These are phyloP conservation scores for Catharus ustulatus DNA, from an alignment of 2,797 vertebrate genomes.

Conservation along the genomic window DNA sequence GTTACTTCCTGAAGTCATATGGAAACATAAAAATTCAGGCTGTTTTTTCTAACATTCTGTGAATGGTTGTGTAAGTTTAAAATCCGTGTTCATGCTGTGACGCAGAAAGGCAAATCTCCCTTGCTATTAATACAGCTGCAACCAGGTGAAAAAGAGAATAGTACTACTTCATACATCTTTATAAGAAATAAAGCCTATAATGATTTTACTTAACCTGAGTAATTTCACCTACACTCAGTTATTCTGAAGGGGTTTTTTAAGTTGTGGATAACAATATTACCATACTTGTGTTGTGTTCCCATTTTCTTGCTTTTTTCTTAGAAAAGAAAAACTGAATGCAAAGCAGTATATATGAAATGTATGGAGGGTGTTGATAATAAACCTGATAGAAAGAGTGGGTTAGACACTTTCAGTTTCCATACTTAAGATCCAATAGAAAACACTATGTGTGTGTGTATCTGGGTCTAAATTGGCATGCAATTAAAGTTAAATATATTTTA, in stretches of 20 bases:
- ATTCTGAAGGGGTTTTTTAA: background rate
- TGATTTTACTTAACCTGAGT: background rate
- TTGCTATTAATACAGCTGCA: background rate
- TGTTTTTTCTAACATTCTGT: background rate
- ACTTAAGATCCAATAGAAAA: background rate
- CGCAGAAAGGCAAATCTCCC: background rate
- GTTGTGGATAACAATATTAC: background rate
- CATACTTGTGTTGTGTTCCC: background rate
- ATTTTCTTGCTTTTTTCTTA: background rate
- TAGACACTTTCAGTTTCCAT: background rate
- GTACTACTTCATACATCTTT: background rate
- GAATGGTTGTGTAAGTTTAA: background rate
- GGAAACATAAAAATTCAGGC: background rate
- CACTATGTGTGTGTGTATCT: background rate
- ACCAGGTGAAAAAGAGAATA: background rate
- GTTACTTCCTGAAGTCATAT: background rate
- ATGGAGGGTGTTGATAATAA: background rate
- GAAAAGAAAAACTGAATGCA: background rate
- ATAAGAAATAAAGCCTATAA: background rate
- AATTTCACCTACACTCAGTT: background rate
- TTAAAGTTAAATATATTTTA: conserved; percentile 21
- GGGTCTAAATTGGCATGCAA: background rate
- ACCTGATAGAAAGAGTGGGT: background rate
- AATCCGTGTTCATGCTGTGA: background rate
- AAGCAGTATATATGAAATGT: background rate